Conservation (phyloP, 2,888 invertebrate genomes). For the Polyploca ridens region DNA sequence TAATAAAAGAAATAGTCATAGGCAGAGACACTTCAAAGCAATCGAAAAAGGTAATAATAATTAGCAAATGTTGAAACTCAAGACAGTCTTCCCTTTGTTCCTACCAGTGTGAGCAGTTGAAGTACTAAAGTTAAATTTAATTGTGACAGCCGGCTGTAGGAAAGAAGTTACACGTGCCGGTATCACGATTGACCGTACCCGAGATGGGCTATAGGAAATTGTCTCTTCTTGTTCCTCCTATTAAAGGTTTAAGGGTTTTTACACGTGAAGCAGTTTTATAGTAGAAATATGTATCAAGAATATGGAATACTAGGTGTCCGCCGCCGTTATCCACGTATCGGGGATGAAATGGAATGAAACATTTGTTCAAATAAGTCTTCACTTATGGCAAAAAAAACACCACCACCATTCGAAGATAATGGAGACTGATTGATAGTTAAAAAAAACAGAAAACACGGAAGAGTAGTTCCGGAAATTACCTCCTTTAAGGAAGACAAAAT, state of each 20-base stretch:
- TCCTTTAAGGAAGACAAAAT: no score
- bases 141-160: constrained; percentile 43
- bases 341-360: no score
- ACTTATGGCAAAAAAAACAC: no score
- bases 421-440: no score
- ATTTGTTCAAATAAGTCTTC: no score
- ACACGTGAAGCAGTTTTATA: not conserved
- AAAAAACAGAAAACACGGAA: no score
- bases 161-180: constrained; percentile 33
- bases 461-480: no score
- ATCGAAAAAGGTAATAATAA: constrained; percentile 29
- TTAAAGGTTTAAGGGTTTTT: not conserved
- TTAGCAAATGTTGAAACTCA: constrained; percentile 39
- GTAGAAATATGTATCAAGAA: not conserved
- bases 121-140: constrained; percentile 42
- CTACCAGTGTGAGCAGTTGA: not conserved
- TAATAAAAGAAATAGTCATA: not conserved
- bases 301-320: not conserved
- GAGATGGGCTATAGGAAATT: constrained; percentile 36
- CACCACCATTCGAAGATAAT: no score
- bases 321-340: no score
- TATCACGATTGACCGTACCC: constrained; percentile 14
- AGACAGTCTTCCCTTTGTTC: constrained; percentile 7
- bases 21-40: not conserved
- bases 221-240: constrained; percentile 26